Evolutionary conservation across 1,140 invertebrate genomes (phyloP).

Genomic region (Aphelenchoides fujianensis): DNA sequence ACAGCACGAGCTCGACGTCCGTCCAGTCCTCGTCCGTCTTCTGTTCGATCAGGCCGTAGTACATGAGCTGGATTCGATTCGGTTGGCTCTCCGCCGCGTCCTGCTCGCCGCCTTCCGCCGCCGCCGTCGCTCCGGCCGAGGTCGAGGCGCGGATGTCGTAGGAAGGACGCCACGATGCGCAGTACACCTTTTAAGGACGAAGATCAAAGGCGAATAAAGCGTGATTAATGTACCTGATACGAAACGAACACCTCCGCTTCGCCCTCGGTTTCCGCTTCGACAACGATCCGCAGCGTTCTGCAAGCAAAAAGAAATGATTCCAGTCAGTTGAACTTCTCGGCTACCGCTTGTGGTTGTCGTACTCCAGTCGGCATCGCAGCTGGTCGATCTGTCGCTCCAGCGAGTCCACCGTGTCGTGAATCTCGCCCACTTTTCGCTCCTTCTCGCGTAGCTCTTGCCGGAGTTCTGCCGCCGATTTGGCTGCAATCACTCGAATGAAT

Average conservation of each 20-base stretch:
- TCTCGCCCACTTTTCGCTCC: slow-evolving; percentile 30
- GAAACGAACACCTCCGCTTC: slow-evolving; percentile 36
- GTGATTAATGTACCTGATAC: too few species aligned
- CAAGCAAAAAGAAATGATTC: slow-evolving; percentile 20
- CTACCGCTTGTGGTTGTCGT: slow-evolving; percentile 59
- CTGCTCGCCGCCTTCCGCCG: slow-evolving; percentile 21
- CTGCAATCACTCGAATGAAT: slow-evolving; percentile 31
- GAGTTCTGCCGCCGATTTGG: slow-evolving; percentile 48
- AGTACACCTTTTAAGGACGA: too few species aligned
- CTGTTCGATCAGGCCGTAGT: slow-evolving; percentile 65
- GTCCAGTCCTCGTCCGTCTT: slow-evolving; percentile 65
- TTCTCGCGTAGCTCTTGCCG: slow-evolving; percentile 50
- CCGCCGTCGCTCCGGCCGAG: slow-evolving; percentile 22
- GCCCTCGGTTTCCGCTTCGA: slow-evolving; percentile 49
- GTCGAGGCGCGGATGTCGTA: slow-evolving; percentile 58
- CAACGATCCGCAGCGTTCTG: slow-evolving; percentile 49
- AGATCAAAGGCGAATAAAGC: too few species aligned
- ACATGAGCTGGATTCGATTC: slow-evolving; percentile 59
- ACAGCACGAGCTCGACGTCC: slow-evolving; percentile 63
- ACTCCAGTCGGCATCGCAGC: slow-evolving; percentile 50
- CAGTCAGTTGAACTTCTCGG: background rate
- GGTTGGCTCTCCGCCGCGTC: background rate
- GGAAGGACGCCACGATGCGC: slow-evolving; percentile 54
- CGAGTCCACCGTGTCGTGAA: slow-evolving; percentile 45
- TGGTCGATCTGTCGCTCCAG: slow-evolving; percentile 57